Evolutionary conservation across 2,113 vertebrate genomes (phyloP).

Genomic region (Barnardius zonarius): DNA sequence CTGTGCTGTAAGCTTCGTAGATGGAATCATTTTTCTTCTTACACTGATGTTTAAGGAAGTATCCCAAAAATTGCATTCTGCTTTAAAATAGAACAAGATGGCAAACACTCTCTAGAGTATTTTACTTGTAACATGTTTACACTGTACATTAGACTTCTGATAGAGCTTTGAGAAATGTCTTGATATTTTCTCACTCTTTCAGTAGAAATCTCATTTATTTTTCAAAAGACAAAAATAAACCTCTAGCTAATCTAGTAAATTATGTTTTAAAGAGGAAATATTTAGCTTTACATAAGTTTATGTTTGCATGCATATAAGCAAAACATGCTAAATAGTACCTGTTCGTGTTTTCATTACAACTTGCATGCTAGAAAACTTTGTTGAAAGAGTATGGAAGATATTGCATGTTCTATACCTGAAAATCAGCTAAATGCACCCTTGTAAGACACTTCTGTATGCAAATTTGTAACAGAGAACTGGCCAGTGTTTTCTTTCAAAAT

Average conservation of each 20-base stretch:
- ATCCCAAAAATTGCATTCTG: neutral
- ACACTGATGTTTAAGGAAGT: neutral
- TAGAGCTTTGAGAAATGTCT: neutral
- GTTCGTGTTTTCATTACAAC: neutral
- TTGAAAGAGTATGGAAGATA: neutral
- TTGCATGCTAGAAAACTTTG: neutral
- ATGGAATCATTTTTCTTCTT: neutral
- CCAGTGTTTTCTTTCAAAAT: neutral
- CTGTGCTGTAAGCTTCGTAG: rapidly evolving
- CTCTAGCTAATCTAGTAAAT: neutral
- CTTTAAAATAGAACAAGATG: neutral
- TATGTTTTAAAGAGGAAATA: neutral
- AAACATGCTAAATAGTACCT: neutral
- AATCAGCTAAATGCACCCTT: neutral
- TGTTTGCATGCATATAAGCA: neutral
- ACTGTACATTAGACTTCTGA: neutral
- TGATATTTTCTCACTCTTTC: neutral
- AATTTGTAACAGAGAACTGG: neutral
- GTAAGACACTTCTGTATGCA: neutral
- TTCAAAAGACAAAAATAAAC: neutral
- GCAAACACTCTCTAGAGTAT: neutral
- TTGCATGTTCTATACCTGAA: neutral
- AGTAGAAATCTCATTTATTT: neutral
- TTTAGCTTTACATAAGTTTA: neutral
- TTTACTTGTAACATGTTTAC: neutral